These are phyloP conservation scores for Heteronetta atricapilla DNA, from an alignment of 2,113 vertebrate genomes.

Conservation along the genomic window DNA sequence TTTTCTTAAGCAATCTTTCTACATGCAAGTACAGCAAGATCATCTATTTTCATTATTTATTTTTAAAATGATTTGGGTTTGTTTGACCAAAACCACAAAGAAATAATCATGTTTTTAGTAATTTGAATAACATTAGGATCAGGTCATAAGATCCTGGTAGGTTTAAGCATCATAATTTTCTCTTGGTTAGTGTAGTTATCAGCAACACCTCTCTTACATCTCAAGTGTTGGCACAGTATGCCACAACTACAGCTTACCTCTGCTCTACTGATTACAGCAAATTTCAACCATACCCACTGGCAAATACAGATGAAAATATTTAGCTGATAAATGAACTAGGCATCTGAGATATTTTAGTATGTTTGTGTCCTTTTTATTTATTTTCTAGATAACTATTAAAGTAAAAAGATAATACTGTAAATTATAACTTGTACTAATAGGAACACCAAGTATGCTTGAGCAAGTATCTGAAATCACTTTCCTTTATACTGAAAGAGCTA, in stretches of 20 bases:
- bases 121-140: background rate
- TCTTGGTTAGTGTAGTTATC: background rate
- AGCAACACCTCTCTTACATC: background rate
- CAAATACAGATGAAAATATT: background rate
- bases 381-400: background rate
- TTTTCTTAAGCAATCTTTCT: background rate
- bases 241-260: background rate
- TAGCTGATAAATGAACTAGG: background rate
- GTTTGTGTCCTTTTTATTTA: background rate
- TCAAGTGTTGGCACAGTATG: background rate
- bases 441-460: background rate
- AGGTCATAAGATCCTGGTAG: background rate
- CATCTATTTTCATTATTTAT: background rate
- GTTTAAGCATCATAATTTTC: background rate
- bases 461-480: background rate
- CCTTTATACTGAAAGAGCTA: background rate
- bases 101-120: background rate
- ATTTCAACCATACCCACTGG: rapidly evolving
- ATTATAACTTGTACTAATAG: background rate
- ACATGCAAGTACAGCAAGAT: background rate
- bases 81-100: background rate
- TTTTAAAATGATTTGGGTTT: background rate
- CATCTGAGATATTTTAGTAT: background rate
- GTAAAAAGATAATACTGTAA: background rate
- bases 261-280: background rate